Base-by-base conservation (phyloP, 2,888 invertebrate genomes). In the Clunio marinus region DNA sequence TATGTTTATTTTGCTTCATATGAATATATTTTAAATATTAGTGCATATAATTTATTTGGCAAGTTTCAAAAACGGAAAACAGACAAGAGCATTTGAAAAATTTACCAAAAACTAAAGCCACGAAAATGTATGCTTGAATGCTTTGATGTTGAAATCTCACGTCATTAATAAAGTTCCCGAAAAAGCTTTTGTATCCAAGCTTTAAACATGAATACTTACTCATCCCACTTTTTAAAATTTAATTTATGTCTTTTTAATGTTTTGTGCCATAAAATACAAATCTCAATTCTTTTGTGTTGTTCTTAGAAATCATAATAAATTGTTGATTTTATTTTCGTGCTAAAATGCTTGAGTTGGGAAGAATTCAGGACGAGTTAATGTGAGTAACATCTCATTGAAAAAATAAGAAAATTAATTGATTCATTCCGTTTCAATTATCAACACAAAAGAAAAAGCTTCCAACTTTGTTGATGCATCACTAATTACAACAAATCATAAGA, bases 61-160 rank as follows among this genome's bases (percentile, higher is more conserved):
- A n/a, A n/a, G 35, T 32, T 32, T 13, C 13, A 32, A 32, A 32
- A 32, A 32, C 35, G 35, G 5, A 8, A 8, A 5, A 8, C 13
- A 8, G 35, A 32, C n/a, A 15, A 41, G 10, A 41, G 15, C 41
- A 51, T 51, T 2, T 22, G 22, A 17, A 41, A 41, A n/a, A n/a
- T n/a, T n/a, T n/a, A n/a, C n/a, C n/a, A n/a, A n/a, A n/a, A n/a
- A n/a, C n/a, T n/a, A n/a, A n/a, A n/a, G n/a, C n/a, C n/a, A n/a
- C n/a, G 41, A 15, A 41, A 41, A 51, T 22, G 51, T 17, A 10
- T 8, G 41, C 41, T 41, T 15, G 22, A 51, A 51, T 22, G 51
- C 2, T 22, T 51, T 51, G 20, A 51, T 51, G 51, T 51, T 51
- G 17, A 51, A 51, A 20, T 51, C 51, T 51, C 51, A 51, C 51